These are phyloP conservation scores for Silurus asotus DNA, from an alignment of 2,113 vertebrate species.

Conservation along the genomic window DNA sequence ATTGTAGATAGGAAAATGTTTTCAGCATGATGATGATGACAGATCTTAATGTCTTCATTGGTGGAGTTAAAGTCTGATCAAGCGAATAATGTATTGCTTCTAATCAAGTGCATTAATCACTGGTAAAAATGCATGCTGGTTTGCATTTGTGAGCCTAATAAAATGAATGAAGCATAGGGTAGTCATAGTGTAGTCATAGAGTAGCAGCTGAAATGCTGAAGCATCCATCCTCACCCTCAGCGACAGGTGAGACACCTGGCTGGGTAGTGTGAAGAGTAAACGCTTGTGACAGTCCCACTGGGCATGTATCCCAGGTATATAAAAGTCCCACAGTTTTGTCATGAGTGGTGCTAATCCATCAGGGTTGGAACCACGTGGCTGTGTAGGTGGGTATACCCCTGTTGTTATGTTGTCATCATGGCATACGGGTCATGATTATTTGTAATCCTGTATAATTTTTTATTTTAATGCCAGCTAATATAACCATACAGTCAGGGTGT, in stretches of 20 bases:
- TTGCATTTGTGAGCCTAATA: not conserved
- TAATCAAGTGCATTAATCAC: constrained; percentile 26
- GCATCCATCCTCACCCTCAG: not conserved
- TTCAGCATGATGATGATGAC: constrained; percentile 21
- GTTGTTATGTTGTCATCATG: constrained; percentile 45
- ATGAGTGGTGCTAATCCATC: constrained; percentile 34
- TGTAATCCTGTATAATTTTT: constrained; percentile 63
- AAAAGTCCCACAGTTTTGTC: constrained; percentile 19
- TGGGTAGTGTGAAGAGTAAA: constrained; percentile 34
- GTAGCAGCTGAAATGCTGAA: not conserved
- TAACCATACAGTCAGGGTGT: constrained; percentile 60
- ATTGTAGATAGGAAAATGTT: constrained; percentile 28
- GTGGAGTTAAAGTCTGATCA: not conserved
- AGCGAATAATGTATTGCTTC: constrained; percentile 16
- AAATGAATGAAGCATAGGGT: not conserved
- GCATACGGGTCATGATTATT: constrained; percentile 58
- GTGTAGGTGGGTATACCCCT: constrained; percentile 11
- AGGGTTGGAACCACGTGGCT: constrained; percentile 43
- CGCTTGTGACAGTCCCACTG: constrained; percentile 6
- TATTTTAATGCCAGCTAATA: constrained; percentile 63
- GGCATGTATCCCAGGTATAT: constrained; percentile 27
- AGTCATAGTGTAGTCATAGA: too few species aligned
- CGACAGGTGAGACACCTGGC: constrained; percentile 11
- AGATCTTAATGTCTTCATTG: constrained; percentile 18
- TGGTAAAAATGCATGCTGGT: not conserved